Percentiles rank a stretch among this genome's conserved stretches.
These are phyloP conservation scores for Apoda limacodes DNA, from an alignment of 2,888 invertebrate genomes.

Conservation along the genomic window DNA sequence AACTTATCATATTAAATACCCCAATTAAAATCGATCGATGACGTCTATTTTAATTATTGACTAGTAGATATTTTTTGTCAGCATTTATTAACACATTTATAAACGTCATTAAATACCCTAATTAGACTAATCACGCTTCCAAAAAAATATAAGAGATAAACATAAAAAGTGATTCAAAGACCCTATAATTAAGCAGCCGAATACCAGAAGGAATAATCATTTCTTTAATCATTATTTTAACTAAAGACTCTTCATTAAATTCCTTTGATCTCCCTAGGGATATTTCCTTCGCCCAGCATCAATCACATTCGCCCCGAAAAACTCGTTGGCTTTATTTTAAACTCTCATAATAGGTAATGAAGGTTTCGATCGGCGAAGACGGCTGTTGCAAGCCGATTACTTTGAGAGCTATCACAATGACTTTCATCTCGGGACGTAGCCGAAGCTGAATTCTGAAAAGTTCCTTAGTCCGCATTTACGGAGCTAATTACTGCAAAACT, in stretches of 20 bases:
- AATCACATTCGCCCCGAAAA: conserved; percentile 69
- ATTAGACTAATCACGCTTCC: conserved; percentile 47
- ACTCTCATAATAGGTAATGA: conserved; percentile 71
- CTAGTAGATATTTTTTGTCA: no score
- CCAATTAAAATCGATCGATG: no score
- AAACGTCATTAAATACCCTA: no score
- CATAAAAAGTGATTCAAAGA: conserved; percentile 60
- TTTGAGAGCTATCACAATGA: conserved; percentile 62
- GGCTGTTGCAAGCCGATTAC: conserved; percentile 62
- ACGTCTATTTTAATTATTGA: no score
- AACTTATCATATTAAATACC: no score
- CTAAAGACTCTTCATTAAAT: conserved; percentile 70
- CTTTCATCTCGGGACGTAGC: conserved; percentile 46
- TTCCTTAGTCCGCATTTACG: conserved; percentile 58
- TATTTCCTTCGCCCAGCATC: conserved; percentile 65
- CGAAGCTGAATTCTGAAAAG: conserved; percentile 63
- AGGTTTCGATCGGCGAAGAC: conserved; percentile 59
- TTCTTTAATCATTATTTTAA: conserved; percentile 69
- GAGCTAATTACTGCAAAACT: conserved; percentile 65
- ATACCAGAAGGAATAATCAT: conserved; percentile 67
- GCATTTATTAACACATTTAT: no score
- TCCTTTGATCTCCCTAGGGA: conserved; percentile 68
- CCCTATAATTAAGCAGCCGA: conserved; percentile 54
- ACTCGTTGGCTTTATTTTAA: conserved; percentile 70
- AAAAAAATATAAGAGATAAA: conserved; percentile 41